Evolutionary conservation across 2,797 vertebrate genomes (phyloP).

Genomic region (Cossypha niveicapilla): DNA sequence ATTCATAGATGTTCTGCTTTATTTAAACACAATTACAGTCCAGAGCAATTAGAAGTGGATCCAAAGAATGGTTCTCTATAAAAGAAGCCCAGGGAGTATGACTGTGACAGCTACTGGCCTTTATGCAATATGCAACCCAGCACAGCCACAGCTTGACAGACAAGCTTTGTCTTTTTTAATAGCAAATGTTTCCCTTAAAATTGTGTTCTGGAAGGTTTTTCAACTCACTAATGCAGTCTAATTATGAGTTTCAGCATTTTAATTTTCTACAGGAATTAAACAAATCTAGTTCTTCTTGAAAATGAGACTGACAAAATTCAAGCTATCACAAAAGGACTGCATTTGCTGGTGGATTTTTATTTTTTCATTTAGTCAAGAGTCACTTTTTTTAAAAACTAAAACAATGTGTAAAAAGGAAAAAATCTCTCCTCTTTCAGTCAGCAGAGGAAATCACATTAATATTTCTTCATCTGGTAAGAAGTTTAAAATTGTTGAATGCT

Average conservation of each 20-base stretch:
- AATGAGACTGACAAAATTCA: not conserved
- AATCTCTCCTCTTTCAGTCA: not conserved
- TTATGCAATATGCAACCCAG: not conserved
- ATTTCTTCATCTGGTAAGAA: not conserved
- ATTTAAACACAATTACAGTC: slow-evolving; percentile 1
- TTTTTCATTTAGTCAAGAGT: not conserved
- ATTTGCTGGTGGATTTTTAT: not conserved
- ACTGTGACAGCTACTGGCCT: not conserved
- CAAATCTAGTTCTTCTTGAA: not conserved
- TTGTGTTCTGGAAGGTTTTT: not conserved
- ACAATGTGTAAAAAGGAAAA: not conserved
- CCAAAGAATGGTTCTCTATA: not conserved
- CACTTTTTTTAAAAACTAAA: not conserved
- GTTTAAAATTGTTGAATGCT: not conserved
- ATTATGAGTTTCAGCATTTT: not conserved
- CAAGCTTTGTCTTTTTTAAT: not conserved
- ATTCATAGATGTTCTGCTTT: not conserved
- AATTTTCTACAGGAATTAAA: not conserved
- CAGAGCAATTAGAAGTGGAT: slow-evolving; percentile 19
- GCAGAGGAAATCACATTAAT: not conserved
- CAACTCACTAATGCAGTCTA: not conserved
- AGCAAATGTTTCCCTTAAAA: slow-evolving; percentile 8
- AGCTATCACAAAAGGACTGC: not conserved
- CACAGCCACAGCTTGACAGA: not conserved
- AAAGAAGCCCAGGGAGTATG: not conserved